Evolutionary conservation across 2,888 invertebrate genomes (phyloP).

Genomic region (Autographa pulchrina): DNA sequence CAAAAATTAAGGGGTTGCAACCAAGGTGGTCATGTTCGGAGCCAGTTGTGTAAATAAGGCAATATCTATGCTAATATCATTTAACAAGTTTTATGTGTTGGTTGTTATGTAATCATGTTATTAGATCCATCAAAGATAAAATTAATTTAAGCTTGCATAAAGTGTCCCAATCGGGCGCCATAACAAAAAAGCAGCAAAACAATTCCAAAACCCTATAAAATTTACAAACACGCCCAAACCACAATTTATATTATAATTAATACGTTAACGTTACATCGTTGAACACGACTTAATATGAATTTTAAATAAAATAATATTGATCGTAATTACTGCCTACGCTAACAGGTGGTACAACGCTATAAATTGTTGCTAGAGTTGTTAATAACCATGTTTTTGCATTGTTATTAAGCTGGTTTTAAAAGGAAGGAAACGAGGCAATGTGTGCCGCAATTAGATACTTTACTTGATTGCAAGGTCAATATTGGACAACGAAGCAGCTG

Average conservation of each 20-base stretch:
- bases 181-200: conserved; percentile 11
- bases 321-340: conserved; percentile 55
- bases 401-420: conserved; percentile 40
- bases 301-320: conserved; percentile 58
- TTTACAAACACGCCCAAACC: conserved; percentile 28
- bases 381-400: conserved; percentile 50
- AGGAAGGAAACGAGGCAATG: conserved; percentile 40
- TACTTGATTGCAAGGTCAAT: conserved; percentile 9
- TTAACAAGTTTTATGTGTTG: background rate
- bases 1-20: too few relatives aligned
- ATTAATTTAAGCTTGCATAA: background rate
- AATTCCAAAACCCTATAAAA: conserved; percentile 39
- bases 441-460: conserved; percentile 27
- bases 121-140: background rate
- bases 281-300: conserved; percentile 53
- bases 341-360: conserved; percentile 55
- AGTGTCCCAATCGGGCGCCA: conserved; percentile 7
- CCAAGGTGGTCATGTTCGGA: too few relatives aligned
- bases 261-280: conserved; percentile 39
- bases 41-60: too few relatives aligned
- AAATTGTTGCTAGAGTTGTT: conserved; percentile 47
- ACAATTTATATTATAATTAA: conserved; percentile 39
- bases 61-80: too few relatives aligned
- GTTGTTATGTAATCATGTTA: background rate
- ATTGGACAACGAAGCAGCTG: background rate